phyloP scores from a whole-genome alignment of 1,140 invertebrate genomes.

The Diabrotica undecimpunctata region DNA sequence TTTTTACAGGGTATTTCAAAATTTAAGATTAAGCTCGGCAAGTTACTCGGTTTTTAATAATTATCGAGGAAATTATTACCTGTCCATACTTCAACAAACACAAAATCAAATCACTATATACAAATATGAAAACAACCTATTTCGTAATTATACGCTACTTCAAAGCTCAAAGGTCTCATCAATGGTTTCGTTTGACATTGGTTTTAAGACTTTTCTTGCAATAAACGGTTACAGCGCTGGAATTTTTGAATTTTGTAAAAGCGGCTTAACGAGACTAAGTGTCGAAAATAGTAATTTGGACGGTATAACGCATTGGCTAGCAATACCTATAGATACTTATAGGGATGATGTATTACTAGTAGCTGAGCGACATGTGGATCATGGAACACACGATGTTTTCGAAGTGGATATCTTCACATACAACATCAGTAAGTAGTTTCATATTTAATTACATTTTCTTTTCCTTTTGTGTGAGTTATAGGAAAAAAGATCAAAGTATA shows the following conservation, averaged over 20 bases:
- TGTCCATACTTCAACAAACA: conserved; percentile 37
- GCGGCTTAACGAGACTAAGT: conserved; percentile 40
- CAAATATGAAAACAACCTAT: conserved; percentile 29
- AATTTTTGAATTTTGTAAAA: conserved; percentile 47
- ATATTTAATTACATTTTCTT: background rate
- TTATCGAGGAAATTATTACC: conserved; percentile 19
- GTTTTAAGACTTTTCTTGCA: conserved; percentile 49
- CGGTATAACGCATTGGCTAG: conserved; percentile 42
- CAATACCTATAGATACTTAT: conserved; percentile 49
- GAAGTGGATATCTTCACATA: conserved; percentile 51
- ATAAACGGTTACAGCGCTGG: conserved; percentile 45
- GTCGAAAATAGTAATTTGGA: conserved; percentile 34
- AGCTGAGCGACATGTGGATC: conserved; percentile 50
- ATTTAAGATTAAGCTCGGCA: conserved; percentile 14
- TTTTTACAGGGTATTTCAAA: conserved; percentile 21
- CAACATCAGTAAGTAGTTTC: conserved; percentile 40
- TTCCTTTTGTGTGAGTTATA: no score
- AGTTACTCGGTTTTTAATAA: conserved; percentile 17
- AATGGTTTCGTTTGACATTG: conserved; percentile 45
- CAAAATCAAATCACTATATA: conserved; percentile 29
- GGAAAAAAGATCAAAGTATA: no score
- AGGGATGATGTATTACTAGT: conserved; percentile 52
- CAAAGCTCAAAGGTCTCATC: conserved; percentile 21
- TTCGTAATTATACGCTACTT: conserved; percentile 27
- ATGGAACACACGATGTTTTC: conserved; percentile 45